These are phyloP conservation scores for Pteronotus mesoamericanus DNA, from an alignment of 2,797 vertebrate species.

Conservation along the genomic window DNA sequence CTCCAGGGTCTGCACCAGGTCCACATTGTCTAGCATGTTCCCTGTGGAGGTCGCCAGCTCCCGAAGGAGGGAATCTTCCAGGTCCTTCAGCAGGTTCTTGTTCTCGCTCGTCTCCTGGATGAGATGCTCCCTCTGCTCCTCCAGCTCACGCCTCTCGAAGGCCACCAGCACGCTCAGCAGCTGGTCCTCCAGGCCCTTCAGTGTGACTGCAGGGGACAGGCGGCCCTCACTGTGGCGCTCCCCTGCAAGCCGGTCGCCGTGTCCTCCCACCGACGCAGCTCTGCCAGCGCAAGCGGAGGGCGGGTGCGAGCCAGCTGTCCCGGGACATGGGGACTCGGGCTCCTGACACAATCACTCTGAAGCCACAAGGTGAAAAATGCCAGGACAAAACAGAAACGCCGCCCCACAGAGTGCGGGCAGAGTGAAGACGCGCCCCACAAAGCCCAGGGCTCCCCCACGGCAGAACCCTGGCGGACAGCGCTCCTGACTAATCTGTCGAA, in stretches of 20 bases:
- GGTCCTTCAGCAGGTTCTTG: conserved; percentile 93
- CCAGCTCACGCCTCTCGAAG: conserved; percentile 91
- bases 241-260: rapidly evolving
- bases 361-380: not conserved
- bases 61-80: conserved; percentile 93
- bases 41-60: conserved; percentile 94
- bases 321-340: not conserved
- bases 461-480: no score
- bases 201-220: conserved; percentile 85
- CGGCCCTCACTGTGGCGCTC: not conserved
- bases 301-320: not conserved
- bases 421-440: not conserved
- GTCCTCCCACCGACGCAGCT: rapidly evolving
- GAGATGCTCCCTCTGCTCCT: conserved; percentile 93
- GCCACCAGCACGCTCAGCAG: conserved; percentile 94
- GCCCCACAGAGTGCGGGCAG: no score
- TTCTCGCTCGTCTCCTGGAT: conserved; percentile 96
- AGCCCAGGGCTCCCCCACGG: rapidly evolving
- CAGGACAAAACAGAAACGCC: no score
- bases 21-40: conserved; percentile 97
- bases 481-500: no score
- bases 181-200: conserved; percentile 97
- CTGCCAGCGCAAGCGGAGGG: rapidly evolving
- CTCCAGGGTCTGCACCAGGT: conserved; percentile 93
- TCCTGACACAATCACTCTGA: not conserved